Conservation (phyloP, 2,113 vertebrate genomes). For the Podiceps cristatus region DNA sequence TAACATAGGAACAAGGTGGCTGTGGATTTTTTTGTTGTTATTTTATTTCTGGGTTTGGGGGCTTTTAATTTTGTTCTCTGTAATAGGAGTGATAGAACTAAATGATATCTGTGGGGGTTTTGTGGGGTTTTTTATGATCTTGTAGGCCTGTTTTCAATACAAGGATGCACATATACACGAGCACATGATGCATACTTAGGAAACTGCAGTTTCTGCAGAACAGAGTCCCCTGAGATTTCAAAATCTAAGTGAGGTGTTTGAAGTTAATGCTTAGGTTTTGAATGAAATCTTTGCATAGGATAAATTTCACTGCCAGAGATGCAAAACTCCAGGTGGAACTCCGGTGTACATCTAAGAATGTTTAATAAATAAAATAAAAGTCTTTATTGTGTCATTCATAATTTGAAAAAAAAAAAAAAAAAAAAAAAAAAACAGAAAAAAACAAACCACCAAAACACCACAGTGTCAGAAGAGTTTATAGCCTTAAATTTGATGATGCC, state of each 20-base stretch:
- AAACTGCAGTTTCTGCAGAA: background rate
- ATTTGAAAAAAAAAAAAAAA: background rate
- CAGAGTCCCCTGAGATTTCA: background rate
- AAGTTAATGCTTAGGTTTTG: background rate
- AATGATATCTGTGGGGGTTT: background rate
- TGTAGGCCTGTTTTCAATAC: background rate
- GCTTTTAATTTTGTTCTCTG: background rate
- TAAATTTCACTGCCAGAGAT: background rate
- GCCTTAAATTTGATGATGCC: background rate
- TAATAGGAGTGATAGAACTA: background rate
- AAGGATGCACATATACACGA: background rate
- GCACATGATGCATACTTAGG: background rate
- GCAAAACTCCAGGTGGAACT: background rate
- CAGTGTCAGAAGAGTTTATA: background rate
- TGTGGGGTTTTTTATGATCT: background rate
- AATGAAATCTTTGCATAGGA: background rate
- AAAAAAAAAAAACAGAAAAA: too few relatives aligned
- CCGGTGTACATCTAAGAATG: background rate
- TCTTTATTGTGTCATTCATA: background rate
- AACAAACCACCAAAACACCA: background rate
- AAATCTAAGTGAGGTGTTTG: background rate
- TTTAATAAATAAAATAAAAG: background rate
- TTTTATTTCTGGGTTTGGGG: background rate
- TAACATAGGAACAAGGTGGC: background rate
- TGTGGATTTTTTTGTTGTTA: background rate